Base-by-base conservation (phyloP, 2,797 vertebrate genomes). In the Kryptolebias ocellatus region DNA sequence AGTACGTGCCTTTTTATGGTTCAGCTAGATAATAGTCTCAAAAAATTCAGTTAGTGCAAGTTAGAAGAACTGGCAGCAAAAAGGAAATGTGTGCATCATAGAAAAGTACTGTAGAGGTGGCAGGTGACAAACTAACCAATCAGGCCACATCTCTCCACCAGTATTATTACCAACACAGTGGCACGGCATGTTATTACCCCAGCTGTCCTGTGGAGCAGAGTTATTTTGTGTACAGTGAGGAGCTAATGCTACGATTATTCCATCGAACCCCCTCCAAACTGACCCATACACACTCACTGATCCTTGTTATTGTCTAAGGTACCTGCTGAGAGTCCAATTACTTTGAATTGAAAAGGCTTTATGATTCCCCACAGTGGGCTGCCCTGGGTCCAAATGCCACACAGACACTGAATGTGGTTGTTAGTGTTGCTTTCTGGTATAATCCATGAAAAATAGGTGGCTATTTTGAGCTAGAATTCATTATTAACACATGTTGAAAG, bases 211-310 rank as follows among this genome's bases (percentile, higher is more conserved):
- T 64, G 72, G 86, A 0, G 73, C 54, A 64, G 81, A 84, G 70
- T 90, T 85, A 84, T 88, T 88, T 69, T 88, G 73, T 89, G 76
- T 86, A 84, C 75, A 83, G 69, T 81, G 82, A 87, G 86, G 78
- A 83, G 66, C 39, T 63, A 78, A 76, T 17, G 4, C 60, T 66
- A 72, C 47, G 55, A 84, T 82, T 80, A 87, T 76, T 83, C 75
- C 53, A 74, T 78, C 57, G 57, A 70, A 60, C 64, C 49, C 68
- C 17, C 20, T 51, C 53, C 55, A 51, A 64, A 39, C 55, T 50
- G 18, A 1, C 72, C 53, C 72, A 53, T 16, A 59, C 70, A 72
- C 71, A 79, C 82, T 77, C 68, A 80, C 60, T 72, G 57, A 78
- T 73, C 80, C 60, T 57, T 78, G 80, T 84, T 91, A 89, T 86